These are phyloP conservation scores for Tetranychus truncatus DNA, from an alignment of 2,888 invertebrate genomes.

Conservation along the genomic window DNA sequence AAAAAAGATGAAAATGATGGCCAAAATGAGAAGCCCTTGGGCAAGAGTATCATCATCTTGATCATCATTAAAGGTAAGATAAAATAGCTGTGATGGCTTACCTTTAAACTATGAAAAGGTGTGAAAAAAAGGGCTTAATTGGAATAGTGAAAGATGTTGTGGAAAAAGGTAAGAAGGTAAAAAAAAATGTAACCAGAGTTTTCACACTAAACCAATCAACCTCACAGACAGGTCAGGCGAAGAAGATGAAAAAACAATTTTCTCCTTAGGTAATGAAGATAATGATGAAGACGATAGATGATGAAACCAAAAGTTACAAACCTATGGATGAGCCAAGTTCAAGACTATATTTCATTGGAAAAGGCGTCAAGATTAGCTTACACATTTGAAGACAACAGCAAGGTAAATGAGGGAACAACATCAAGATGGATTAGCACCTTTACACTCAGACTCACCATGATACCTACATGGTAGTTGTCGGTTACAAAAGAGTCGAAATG, in stretches of 20 bases:
- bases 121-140: constrained; percentile 1
- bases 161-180: background rate
- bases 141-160: background rate
- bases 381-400: too few species aligned
- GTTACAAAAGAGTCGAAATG: background rate
- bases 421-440: background rate
- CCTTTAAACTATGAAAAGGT: background rate
- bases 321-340: background rate
- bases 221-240: background rate
- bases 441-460: background rate
- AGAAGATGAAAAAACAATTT: background rate
- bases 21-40: background rate
- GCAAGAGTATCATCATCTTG: background rate
- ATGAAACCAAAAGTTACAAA: background rate
- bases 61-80: background rate
- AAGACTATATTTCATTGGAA: background rate
- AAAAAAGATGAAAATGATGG: background rate
- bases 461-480: background rate
- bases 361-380: background rate
- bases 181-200: background rate
- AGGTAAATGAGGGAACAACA: background rate
- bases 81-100: too few species aligned
- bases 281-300: background rate
- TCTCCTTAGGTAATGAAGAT: background rate
- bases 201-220: background rate